phyloP scores from a whole-genome alignment of 2,888 invertebrate species.

The Galeopsomyia nigrocyanea region DNA sequence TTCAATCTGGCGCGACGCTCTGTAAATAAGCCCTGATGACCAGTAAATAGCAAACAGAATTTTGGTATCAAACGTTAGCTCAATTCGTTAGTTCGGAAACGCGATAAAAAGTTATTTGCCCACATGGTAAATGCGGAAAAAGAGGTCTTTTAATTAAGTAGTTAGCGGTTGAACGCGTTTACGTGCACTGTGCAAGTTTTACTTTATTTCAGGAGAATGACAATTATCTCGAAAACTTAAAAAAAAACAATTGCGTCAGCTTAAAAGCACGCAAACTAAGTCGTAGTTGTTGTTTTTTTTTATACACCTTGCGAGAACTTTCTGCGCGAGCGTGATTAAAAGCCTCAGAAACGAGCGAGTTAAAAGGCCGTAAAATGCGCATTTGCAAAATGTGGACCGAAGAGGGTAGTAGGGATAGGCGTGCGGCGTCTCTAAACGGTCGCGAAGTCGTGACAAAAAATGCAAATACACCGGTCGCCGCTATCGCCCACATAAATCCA shows the following conservation, averaged over 20 bases:
- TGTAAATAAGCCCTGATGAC: slow-evolving; percentile 27
- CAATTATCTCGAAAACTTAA: not conserved
- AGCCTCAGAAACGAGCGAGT: slow-evolving; percentile 13
- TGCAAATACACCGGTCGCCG: slow-evolving; percentile 29
- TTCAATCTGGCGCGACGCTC: slow-evolving; percentile 12
- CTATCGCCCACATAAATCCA: slow-evolving; percentile 27
- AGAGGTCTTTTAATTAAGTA: not conserved
- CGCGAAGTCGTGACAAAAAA: slow-evolving; percentile 26
- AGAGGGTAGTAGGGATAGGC: not conserved
- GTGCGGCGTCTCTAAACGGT: no score
- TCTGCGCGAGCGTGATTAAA: slow-evolving; percentile 18
- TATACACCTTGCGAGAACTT: not conserved
- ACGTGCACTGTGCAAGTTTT: not conserved
- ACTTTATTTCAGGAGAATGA: not conserved
- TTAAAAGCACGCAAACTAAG: not conserved
- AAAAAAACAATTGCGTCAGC: slow-evolving; percentile 3
- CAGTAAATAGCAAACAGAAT: slow-evolving; percentile 34
- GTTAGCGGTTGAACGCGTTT: not conserved
- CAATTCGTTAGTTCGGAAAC: not conserved
- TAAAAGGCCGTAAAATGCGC: slow-evolving; percentile 32
- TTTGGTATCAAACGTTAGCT: slow-evolving; percentile 19
- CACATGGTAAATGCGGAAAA: slow-evolving; percentile 2
- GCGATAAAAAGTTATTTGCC: slow-evolving; percentile 12
- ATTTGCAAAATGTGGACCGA: slow-evolving; percentile 28
- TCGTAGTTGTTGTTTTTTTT: not conserved